These are phyloP conservation scores for Conops quadrifasciatus DNA, from an alignment of 2,888 invertebrate species.

Conservation along the genomic window DNA sequence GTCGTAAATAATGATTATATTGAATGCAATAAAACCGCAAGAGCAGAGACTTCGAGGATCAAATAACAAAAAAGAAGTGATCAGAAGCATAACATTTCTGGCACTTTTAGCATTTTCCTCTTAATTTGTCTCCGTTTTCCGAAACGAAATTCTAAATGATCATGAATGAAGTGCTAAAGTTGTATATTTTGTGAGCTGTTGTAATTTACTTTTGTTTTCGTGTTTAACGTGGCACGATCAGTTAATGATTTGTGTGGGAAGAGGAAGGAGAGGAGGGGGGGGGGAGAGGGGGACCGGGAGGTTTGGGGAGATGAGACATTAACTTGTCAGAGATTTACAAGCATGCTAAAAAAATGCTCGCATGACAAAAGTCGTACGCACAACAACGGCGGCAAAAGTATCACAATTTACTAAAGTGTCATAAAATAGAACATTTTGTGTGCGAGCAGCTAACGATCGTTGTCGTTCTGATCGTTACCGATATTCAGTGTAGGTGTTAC, in stretches of 20 bases:
- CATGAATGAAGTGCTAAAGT: constrained; percentile 26
- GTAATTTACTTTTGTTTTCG: too few relatives aligned
- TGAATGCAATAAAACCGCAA: constrained; percentile 26
- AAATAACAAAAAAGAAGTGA: not conserved
- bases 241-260: not conserved
- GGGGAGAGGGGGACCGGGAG: not conserved
- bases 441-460: constrained; percentile 19
- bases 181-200: constrained; percentile 19
- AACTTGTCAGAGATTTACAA: constrained; percentile 19
- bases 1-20: not conserved
- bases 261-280: not conserved
- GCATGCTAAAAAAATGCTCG: constrained; percentile 7
- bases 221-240: too few relatives aligned
- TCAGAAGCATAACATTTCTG: not conserved
- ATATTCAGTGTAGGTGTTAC: constrained; percentile 24
- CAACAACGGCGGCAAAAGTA: not conserved
- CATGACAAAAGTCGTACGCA: not conserved
- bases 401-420: constrained; percentile 8
- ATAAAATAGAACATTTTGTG: constrained; percentile 15
- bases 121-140: not conserved
- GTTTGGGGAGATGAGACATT: not conserved
- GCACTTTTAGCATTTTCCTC: not conserved
- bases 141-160: not conserved
- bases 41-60: constrained; percentile 9
- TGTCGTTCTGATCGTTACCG: constrained; percentile 26